Conservation (phyloP, 2,113 vertebrate species). For the Amia ocellicauda region DNA sequence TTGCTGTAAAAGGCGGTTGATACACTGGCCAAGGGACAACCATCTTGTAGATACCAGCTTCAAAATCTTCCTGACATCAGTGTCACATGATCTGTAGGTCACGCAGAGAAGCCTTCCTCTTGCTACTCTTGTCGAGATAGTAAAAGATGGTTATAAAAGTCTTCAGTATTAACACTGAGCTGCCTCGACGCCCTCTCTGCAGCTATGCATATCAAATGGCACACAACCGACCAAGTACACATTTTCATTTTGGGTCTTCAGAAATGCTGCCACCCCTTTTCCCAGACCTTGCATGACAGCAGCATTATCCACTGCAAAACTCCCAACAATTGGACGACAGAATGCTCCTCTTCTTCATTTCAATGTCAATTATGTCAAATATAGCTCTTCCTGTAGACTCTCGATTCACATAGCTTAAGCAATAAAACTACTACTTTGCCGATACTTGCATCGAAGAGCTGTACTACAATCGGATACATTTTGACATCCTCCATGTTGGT, state of each 20-base stretch:
- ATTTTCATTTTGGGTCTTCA: slow-evolving; percentile 6
- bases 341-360: slow-evolving; percentile 12
- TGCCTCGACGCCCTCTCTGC: slow-evolving; percentile 13
- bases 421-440: slow-evolving; percentile 5
- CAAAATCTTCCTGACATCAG: no score
- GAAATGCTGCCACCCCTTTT: slow-evolving; percentile 12
- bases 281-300: slow-evolving; percentile 13
- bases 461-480: slow-evolving; percentile 16
- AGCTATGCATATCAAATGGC: slow-evolving; percentile 10
- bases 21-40: slow-evolving; percentile 10
- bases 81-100: slow-evolving; percentile 12
- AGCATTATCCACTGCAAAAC: slow-evolving; percentile 11
- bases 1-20: slow-evolving; percentile 11
- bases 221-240: slow-evolving; percentile 16
- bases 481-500: slow-evolving; percentile 9
- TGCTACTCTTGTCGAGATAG: slow-evolving; percentile 21
- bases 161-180: slow-evolving; percentile 3
- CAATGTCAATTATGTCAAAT: no score
- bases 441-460: slow-evolving; percentile 15
- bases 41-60: slow-evolving; percentile 16
- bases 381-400: slow-evolving; percentile 7
- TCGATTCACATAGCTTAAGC: slow-evolving; percentile 5
- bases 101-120: slow-evolving; percentile 6
- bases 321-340: slow-evolving; percentile 9
- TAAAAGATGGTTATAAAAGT: slow-evolving; percentile 8